Evolutionary conservation across 2,113 vertebrate species (phyloP).

Genomic region (Stigmatopora nigra): DNA sequence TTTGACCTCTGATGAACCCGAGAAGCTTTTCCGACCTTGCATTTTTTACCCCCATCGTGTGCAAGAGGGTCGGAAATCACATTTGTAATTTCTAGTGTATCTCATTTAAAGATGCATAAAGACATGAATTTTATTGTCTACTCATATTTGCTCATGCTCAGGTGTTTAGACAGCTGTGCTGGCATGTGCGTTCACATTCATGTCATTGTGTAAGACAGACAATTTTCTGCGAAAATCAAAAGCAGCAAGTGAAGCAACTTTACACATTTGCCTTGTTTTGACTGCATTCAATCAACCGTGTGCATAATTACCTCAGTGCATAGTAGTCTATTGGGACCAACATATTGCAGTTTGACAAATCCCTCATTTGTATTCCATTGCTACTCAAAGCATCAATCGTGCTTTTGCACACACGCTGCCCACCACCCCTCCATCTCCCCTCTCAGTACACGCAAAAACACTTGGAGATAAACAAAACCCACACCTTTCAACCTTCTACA

Average conservation of each 20-base stretch:
- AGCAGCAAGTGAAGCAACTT: constrained; percentile 63
- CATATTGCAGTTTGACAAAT: constrained; percentile 77
- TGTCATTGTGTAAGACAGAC: constrained; percentile 46
- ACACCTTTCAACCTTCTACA: constrained; percentile 48
- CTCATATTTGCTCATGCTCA: constrained; percentile 10
- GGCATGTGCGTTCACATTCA: constrained; percentile 16
- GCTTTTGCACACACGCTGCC: constrained; percentile 62
- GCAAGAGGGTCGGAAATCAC: neutral
- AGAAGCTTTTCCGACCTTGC: constrained; percentile 18
- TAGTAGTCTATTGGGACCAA: constrained; percentile 74
- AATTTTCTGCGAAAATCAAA: constrained; percentile 71
- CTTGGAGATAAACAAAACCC: constrained; percentile 15
- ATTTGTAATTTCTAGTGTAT: neutral
- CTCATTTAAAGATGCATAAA: neutral
- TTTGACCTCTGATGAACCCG: constrained; percentile 45
- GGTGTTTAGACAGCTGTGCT: constrained; percentile 8
- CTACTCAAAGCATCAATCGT: constrained; percentile 74
- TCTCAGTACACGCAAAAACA: constrained; percentile 1
- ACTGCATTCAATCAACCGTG: constrained; percentile 74
- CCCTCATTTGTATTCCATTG: constrained; percentile 75
- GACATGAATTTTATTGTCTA: constrained; percentile 1
- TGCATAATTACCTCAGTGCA: constrained; percentile 72
- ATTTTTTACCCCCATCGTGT: neutral
- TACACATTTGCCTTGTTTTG: constrained; percentile 70
- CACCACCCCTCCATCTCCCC: constrained; percentile 21